Percentiles rank a stretch among this genome's conserved stretches.
Evolutionary conservation across 2,113 vertebrate species (phyloP).

Genomic region (Gnathonemus longibarbis): DNA sequence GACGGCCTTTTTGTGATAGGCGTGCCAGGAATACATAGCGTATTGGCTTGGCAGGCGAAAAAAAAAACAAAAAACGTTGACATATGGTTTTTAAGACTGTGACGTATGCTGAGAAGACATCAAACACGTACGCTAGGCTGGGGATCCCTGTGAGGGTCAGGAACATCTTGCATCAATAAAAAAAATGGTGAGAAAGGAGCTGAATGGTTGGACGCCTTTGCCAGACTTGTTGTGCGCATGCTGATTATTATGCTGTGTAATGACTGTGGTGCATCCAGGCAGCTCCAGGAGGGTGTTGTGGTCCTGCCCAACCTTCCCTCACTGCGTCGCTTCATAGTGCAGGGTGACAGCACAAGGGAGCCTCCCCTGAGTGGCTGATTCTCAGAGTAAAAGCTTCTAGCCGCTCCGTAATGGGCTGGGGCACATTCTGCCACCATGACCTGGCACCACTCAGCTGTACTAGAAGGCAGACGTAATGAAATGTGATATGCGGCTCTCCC

Average conservation of each 20-base stretch:
- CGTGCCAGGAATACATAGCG: background rate
- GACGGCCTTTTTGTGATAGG: background rate
- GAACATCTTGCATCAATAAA: background rate
- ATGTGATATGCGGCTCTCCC: background rate
- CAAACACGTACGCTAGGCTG: background rate
- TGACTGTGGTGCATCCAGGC: background rate
- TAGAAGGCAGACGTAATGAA: slow-evolving; percentile 4
- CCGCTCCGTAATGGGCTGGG: background rate
- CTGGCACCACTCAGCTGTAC: background rate
- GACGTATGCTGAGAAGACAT: background rate
- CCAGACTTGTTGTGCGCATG: background rate
- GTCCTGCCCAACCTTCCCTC: background rate
- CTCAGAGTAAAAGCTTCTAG: background rate
- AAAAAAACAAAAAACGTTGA: background rate
- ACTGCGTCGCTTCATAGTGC: background rate
- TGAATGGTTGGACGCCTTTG: background rate
- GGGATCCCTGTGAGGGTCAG: background rate
- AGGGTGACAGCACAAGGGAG: background rate
- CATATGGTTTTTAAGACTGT: background rate
- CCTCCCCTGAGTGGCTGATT: background rate
- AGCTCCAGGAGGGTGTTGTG: background rate
- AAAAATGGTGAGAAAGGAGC: background rate
- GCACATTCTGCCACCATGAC: background rate
- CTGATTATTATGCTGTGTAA: background rate
- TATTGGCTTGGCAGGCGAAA: background rate